Evolutionary conservation across 2,888 invertebrate species (phyloP).

Genomic region (Caenorhabditis sp.): DNA sequence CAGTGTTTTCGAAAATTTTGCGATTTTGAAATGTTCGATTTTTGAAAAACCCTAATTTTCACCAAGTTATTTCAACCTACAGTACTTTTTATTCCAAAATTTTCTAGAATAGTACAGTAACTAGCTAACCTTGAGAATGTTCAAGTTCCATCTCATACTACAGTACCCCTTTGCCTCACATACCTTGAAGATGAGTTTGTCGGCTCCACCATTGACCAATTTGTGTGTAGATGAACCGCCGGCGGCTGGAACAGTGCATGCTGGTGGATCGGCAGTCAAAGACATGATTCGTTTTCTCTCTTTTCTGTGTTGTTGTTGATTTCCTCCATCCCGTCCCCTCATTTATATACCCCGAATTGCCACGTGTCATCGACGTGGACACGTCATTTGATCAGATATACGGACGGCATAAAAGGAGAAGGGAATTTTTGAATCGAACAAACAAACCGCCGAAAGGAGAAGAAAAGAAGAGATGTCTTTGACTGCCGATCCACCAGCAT

Average conservation of each 20-base stretch:
- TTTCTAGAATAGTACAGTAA: too few species aligned
- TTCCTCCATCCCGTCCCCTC: too few species aligned
- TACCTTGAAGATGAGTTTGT: conserved; percentile 34
- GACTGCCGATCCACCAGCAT: conserved; percentile 48
- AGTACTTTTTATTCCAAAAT: too few species aligned
- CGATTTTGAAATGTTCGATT: too few species aligned
- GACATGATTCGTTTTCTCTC: conserved; percentile 26
- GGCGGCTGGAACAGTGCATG: conserved; percentile 46
- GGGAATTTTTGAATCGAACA: not conserved
- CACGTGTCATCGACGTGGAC: too few species aligned
- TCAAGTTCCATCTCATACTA: not conserved
- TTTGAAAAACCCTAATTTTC: too few species aligned
- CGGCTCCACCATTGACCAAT: conserved; percentile 36
- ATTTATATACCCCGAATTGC: too few species aligned
- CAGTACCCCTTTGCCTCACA: not conserved
- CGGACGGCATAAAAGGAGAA: too few species aligned
- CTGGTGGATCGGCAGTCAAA: conserved; percentile 49
- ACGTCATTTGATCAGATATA: too few species aligned
- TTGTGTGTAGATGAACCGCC: conserved; percentile 39
- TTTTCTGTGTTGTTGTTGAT: not conserved
- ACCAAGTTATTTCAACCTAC: too few species aligned
- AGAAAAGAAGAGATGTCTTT: conserved; percentile 28
- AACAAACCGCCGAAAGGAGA: not conserved
- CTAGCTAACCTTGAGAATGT: too few species aligned
- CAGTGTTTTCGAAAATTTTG: too few species aligned